These are phyloP conservation scores for Saguinus midas DNA, from an alignment of 2,113 vertebrate genomes.

Conservation along the genomic window DNA sequence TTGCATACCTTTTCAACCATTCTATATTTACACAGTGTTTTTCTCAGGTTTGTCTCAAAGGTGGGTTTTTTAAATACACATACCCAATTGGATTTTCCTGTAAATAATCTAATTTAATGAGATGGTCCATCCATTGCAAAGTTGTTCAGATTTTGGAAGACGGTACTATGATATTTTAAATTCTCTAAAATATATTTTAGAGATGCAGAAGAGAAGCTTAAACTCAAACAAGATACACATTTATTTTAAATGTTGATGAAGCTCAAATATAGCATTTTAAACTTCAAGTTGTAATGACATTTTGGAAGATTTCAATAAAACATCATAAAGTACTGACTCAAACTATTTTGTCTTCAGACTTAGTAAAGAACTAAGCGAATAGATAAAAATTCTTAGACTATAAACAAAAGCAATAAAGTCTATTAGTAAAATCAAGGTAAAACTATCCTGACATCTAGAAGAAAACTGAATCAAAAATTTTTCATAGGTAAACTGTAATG, in stretches of 20 bases:
- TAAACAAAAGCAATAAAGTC: background rate
- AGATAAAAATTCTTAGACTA: background rate
- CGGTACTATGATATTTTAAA: background rate
- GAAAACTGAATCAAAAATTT: background rate
- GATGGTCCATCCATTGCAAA: background rate
- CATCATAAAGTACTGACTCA: background rate
- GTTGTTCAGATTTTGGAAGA: background rate
- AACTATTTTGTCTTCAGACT: background rate
- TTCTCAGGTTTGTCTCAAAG: background rate
- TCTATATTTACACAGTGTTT: background rate
- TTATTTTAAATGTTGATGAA: slow-evolving; percentile 25
- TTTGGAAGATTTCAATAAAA: background rate
- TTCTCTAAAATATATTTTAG: background rate
- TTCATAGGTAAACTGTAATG: background rate
- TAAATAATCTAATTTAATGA: background rate
- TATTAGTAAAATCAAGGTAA: background rate
- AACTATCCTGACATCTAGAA: background rate
- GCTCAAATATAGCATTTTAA: background rate
- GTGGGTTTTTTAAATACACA: background rate
- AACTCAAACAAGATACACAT: background rate
- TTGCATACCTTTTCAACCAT: background rate
- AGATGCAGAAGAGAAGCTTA: background rate
- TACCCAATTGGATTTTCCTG: background rate
- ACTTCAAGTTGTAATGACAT: background rate
- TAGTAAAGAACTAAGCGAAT: background rate